Evolutionary conservation across 1,140 invertebrate genomes (phyloP), one percentile per base, ranked within the genome.

Genomic region (Lamellibrachia luymesi): DNA sequence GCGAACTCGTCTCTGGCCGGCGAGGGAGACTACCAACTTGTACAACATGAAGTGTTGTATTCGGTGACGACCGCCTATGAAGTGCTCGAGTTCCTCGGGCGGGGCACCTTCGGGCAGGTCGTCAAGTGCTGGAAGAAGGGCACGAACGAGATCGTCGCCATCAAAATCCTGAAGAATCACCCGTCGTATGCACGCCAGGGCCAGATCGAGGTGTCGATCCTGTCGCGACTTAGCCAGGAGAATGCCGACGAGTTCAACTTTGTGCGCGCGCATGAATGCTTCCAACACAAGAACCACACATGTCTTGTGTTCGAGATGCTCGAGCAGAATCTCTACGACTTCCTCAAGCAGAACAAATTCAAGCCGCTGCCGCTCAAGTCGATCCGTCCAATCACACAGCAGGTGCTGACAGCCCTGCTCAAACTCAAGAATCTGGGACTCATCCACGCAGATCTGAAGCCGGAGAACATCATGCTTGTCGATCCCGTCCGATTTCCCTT

Each of bases 91-190:
- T 99, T 99, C 97, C 97, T 99, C 94, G 99, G 99, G 94, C 97
- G 99, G 94, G 99, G 99, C 94, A 99, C 99, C 92, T 99, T 99
- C 97, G 99, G 99, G 94, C 99, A 99, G 97, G 99, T 99, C 94
- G 99, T 99, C 95, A 99, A 99, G 97, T 99, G 99, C 96, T 99
- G 99, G 99, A 99, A 99, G 96, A 99, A 99, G 96, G 99, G 99
- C 96, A 99, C 99, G 93, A 99, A 99, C 96, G 99, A 99, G 97
- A 99, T 99, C 95, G 99, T 99, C 94, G 99, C 99, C 95, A 99
- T 99, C 96, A 99, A 99, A 97, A 99, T 99, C 96, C 97, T 99
- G 51, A 99, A 99, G 97, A 99, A 99, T 97, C 99, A 99, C 97
- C 99, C 99, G 92, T 99, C 99, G 92, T 99, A 99, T 97, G 99